Evolutionary conservation across 2,888 invertebrate genomes (phyloP).

Genomic region (Ptychoptera albimana): DNA sequence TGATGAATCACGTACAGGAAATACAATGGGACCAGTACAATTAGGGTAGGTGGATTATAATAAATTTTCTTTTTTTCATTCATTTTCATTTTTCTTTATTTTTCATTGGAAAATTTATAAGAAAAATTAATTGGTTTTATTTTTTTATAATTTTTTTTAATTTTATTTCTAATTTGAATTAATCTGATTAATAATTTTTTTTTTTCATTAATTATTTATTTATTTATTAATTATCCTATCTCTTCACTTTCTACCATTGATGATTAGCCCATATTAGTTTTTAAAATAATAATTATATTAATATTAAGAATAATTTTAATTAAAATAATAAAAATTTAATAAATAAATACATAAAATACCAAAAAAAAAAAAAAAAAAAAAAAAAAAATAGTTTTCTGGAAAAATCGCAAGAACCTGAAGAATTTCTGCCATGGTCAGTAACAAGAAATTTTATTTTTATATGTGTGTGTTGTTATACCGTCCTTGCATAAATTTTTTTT

Average conservation of each 20-base stretch:
- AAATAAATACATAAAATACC: too few species aligned
- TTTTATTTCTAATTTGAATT: too few species aligned
- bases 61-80: not conserved
- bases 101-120: not conserved
- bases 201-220: too few species aligned
- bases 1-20: constrained; percentile 73
- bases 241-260: too few species aligned
- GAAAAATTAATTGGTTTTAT: not conserved
- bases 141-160: not conserved
- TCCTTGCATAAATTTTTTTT: not conserved
- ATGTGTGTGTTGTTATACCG: not conserved
- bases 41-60: constrained; percentile 64
- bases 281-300: too few species aligned
- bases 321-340: too few species aligned
- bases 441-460: constrained; percentile 15
- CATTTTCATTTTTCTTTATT: not conserved
- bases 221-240: too few species aligned
- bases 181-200: too few species aligned
- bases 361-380: too few species aligned
- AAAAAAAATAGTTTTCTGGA: constrained; percentile 49
- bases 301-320: too few species aligned
- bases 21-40: constrained; percentile 79
- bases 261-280: too few species aligned
- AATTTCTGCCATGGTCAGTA: constrained; percentile 71
- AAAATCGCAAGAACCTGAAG: constrained; percentile 57